Evolutionary conservation across 2,113 vertebrate species (phyloP), one percentile per base, ranked within the genome.

Genomic region (Forbesichthys agassizii): DNA sequence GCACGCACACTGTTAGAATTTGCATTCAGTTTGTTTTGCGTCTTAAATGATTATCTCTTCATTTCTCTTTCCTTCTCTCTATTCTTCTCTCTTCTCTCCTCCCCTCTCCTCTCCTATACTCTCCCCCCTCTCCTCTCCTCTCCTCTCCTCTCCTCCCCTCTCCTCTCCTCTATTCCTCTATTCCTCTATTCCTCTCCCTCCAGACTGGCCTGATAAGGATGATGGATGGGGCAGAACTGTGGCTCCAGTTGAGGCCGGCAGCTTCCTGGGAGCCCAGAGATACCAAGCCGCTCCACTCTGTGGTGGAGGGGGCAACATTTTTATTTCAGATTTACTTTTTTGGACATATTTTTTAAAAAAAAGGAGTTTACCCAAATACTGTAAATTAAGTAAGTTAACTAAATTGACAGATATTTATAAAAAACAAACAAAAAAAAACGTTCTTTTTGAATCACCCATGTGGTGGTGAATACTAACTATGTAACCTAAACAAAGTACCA

Each of bases 221-320:
- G 95, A 97, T 95, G 95, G 94, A 98, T 96, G 84, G 88, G 90
- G 88, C 87, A 93, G 84, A 87, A 90, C 86, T 87, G 89, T 96
- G 95, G 95, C 96, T 96, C 96, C 95, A 94, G 88, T 72, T 75
- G 2, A 93, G 93, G 91, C 94, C 64, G 71, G 85, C 85, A 71
- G 90, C 92, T 94, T 92, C 92, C 94, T 92, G 92, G 92, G 93
- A 93, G 93, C 88, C 56, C 61, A 62, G 89, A 94, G 93, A 92
- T 84, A 88, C 78, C 52, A 68, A 88, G 61, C 11, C 49, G 13
- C 13, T 33, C 48, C 10, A 36, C 61, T 52, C 11, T n/a, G 42
- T 11, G 69, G 42, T 27, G 14, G 46, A 27, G 12, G 16, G 11
- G 18, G 18, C 20, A 27, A 33, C 7, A 16, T n/a, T 20, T 48